These are phyloP conservation scores for Zaprionus taronus DNA, from an alignment of 1,140 invertebrate species.

Conservation along the genomic window DNA sequence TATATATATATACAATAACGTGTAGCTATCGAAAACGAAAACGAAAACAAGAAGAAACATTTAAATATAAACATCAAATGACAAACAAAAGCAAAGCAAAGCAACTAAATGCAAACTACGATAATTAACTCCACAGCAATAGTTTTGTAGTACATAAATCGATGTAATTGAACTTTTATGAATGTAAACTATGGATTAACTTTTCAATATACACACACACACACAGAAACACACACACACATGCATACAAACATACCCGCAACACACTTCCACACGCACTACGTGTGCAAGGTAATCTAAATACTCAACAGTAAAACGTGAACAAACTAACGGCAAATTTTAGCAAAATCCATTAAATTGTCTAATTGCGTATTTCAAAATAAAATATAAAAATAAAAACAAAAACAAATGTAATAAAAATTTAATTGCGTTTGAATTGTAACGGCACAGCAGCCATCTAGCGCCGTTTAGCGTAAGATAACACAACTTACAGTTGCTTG, in stretches of 20 bases:
- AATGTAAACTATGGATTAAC: conserved; percentile 80
- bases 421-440: conserved; percentile 1
- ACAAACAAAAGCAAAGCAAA: conserved; percentile 10
- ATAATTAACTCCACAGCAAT: conserved; percentile 65
- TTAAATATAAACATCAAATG: neutral
- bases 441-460: conserved; percentile 18
- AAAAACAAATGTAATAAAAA: neutral
- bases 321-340: conserved; percentile 47
- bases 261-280: conserved; percentile 42
- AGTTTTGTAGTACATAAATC: conserved; percentile 77
- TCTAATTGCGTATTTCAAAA: conserved; percentile 81
- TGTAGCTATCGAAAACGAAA: conserved; percentile 31
- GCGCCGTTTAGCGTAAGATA: neutral
- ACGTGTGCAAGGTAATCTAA: conserved; percentile 46
- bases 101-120: conserved; percentile 49
- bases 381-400: conserved; percentile 58
- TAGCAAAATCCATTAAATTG: conserved; percentile 76
- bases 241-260: conserved; percentile 29
- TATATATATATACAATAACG: conserved; percentile 42
- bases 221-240: conserved; percentile 49
- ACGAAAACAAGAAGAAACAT: conserved; percentile 13
- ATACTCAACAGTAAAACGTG: conserved; percentile 60
- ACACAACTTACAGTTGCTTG: neutral
- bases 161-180: conserved; percentile 82
- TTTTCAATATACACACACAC: conserved; percentile 71